Conservation (phyloP, 2,797 vertebrate species). For the Enteromius viviparus region DNA sequence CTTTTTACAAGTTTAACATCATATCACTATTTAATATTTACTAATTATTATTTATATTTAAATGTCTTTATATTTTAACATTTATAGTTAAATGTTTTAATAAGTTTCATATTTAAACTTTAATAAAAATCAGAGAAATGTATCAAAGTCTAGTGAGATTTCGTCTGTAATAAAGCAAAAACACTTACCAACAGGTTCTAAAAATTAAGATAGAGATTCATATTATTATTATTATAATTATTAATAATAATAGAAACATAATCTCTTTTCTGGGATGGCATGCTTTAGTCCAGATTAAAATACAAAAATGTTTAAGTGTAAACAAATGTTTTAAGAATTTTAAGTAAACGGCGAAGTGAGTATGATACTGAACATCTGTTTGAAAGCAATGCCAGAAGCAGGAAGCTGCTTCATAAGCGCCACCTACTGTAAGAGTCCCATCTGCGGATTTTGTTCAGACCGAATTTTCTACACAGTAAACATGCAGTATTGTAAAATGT, state of each 20-base stretch:
- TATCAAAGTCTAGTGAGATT: neutral
- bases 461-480: neutral
- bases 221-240: neutral
- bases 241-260: neutral
- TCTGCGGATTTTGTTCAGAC: neutral
- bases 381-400: neutral
- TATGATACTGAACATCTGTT: neutral
- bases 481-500: neutral
- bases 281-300: neutral
- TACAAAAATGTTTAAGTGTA: neutral
- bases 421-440: neutral
- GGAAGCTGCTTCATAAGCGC: neutral
- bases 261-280: neutral
- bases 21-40: neutral
- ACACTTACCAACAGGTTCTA: neutral
- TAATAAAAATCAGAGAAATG: neutral
- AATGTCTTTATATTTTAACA: too few species aligned
- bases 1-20: neutral
- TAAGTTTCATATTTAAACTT: too few species aligned
- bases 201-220: neutral
- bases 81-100: too few species aligned
- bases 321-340: neutral
- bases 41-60: neutral
- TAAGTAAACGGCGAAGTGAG: neutral
- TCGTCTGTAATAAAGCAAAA: neutral